These are phyloP conservation scores for Alsophila aescularia DNA, from an alignment of 2,888 invertebrate genomes.

Conservation along the genomic window DNA sequence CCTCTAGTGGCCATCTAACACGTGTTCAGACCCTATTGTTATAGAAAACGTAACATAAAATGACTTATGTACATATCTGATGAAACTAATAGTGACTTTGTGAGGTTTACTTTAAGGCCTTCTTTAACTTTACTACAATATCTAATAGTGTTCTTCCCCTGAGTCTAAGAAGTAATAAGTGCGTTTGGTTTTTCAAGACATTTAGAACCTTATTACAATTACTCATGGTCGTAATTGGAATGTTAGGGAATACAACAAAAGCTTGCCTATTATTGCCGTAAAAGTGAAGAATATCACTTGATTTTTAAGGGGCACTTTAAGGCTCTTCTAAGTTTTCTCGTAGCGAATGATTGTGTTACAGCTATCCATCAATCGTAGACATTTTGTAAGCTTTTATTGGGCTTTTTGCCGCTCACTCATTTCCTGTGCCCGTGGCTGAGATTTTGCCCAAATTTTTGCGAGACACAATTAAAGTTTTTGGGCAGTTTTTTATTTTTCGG, in stretches of 20 bases:
- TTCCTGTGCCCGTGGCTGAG: constrained; percentile 74
- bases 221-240: constrained; percentile 6
- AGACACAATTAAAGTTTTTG: constrained; percentile 75
- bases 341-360: constrained; percentile 79
- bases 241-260: constrained; percentile 26
- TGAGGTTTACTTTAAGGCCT: accelerated
- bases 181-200: background rate
- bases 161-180: constrained; percentile 3
- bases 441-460: constrained; percentile 72
- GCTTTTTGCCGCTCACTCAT: constrained; percentile 74
- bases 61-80: background rate
- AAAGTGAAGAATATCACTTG: constrained; percentile 80
- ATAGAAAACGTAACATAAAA: constrained; percentile 16
- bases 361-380: constrained; percentile 80
- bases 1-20: constrained; percentile 78
- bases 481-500: constrained; percentile 65
- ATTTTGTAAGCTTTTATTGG: constrained; percentile 73
- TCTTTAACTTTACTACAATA: constrained; percentile 11
- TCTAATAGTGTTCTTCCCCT: constrained; percentile 10
- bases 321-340: constrained; percentile 65
- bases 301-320: constrained; percentile 81
- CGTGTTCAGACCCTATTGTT: constrained; percentile 67
- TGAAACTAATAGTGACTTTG: constrained; percentile 20
- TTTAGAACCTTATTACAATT: background rate
- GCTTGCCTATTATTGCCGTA: constrained; percentile 48